Percentiles rank a stretch among this genome's conserved stretches.
Conservation (phyloP, 2,888 invertebrate species). For the Steinernema scapterisci region DNA sequence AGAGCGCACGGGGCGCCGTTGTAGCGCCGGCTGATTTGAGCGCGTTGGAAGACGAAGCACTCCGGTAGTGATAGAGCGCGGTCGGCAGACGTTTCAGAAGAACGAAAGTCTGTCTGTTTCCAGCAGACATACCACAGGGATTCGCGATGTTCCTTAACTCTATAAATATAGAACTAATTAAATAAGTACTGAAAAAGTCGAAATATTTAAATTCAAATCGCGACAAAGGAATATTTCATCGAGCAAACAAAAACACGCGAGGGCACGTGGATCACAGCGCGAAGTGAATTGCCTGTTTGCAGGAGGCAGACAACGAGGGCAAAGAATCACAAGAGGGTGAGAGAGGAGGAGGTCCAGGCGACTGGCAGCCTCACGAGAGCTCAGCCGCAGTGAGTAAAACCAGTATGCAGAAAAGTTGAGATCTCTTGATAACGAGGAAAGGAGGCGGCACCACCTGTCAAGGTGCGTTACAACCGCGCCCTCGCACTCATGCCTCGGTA, state of each 20-base stretch:
- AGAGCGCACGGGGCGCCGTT: conserved; percentile 5
- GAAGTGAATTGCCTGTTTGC: conserved; percentile 1
- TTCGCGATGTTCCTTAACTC: no score
- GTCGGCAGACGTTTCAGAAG: conserved; percentile 30
- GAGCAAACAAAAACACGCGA: not conserved
- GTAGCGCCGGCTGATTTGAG: conserved; percentile 25
- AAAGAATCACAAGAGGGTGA: not conserved
- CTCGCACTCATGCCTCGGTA: conserved; percentile 20
- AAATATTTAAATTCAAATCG: not conserved
- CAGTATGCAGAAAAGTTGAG: conserved; percentile 29
- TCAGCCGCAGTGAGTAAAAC: conserved; percentile 23
- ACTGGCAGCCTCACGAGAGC: conserved; percentile 23
- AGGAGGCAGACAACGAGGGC: conserved; percentile 23
- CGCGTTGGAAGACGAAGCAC: not conserved
- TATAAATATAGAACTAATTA: no score
- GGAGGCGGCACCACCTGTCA: conserved; percentile 22
- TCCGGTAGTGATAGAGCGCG: conserved; percentile 20
- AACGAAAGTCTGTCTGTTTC: conserved; percentile 30
- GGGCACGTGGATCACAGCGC: not conserved
- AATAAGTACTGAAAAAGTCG: no score
- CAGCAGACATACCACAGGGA: conserved; percentile 23
- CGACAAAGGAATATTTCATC: not conserved
- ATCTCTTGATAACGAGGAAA: conserved; percentile 29
- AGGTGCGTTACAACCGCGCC: conserved; percentile 11
- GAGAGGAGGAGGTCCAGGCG: conserved; percentile 10